These are phyloP conservation scores for Catharus ustulatus DNA, from an alignment of 2,797 vertebrate genomes.

Conservation along the genomic window DNA sequence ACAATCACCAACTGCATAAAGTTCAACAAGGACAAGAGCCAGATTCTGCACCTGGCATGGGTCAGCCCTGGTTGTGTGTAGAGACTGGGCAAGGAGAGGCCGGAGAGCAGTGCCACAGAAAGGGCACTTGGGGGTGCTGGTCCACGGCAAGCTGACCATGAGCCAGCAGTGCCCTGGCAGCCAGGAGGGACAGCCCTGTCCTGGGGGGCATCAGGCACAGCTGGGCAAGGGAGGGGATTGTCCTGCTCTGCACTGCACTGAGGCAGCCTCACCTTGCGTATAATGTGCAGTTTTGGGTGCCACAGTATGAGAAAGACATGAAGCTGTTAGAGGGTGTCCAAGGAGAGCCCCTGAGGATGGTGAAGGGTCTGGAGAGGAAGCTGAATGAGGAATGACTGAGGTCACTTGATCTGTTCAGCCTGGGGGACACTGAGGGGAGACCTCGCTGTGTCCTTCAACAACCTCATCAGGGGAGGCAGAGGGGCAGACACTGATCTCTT, in stretches of 20 bases:
- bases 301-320: neutral
- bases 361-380: neutral
- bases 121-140: neutral
- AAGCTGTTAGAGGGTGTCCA: neutral
- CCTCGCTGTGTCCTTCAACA: neutral
- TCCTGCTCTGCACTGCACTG: rapidly evolving
- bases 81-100: neutral
- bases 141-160: neutral
- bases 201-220: neutral
- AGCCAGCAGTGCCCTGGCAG: neutral
- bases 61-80: neutral
- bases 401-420: neutral
- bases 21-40: rapidly evolving
- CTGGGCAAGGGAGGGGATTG: neutral
- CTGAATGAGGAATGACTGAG: rapidly evolving
- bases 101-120: rapidly evolving
- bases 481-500: neutral
- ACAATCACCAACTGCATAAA: neutral
- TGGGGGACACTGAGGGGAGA: neutral
- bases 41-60: neutral
- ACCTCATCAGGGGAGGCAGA: neutral
- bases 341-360: neutral
- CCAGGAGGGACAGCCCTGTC: neutral
- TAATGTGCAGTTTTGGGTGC: rapidly evolving
- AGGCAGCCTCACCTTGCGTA: rapidly evolving